phyloP scores from a whole-genome alignment of 2,797 vertebrate species.

The Alca torda region DNA sequence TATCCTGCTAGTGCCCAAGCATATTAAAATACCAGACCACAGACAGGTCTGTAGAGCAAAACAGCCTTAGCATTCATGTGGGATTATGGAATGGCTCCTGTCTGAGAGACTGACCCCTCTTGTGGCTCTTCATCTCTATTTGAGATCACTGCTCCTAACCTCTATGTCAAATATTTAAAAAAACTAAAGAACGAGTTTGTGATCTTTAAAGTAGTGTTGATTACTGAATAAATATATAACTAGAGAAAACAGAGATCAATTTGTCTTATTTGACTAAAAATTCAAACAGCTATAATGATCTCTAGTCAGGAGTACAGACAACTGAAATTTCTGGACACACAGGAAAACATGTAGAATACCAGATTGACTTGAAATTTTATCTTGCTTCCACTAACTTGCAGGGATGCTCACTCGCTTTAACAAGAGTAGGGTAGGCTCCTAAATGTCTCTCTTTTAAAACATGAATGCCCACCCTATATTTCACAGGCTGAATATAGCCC shows the following conservation, averaged over 20 bases:
- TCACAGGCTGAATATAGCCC: background rate
- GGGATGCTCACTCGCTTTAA: background rate
- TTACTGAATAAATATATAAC: background rate
- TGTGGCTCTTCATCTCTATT: background rate
- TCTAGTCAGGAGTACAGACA: background rate
- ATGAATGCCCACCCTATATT: background rate
- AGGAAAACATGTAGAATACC: background rate
- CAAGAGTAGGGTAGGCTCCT: background rate
- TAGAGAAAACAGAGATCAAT: background rate
- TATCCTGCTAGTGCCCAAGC: background rate
- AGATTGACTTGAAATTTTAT: slow-evolving; percentile 15
- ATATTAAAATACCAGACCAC: background rate
- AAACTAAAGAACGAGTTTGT: background rate
- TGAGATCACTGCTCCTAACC: background rate
- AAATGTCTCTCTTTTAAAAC: background rate
- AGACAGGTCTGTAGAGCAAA: background rate
- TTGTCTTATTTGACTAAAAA: background rate
- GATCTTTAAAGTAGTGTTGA: background rate
- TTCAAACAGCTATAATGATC: background rate
- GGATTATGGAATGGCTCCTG: background rate
- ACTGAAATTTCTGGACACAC: background rate
- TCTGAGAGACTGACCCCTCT: background rate
- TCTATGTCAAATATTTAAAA: background rate
- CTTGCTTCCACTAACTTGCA: background rate
- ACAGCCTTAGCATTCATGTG: background rate